Evolutionary conservation across 1,140 invertebrate species (phyloP).

Genomic region (Steinernema feltiae): DNA sequence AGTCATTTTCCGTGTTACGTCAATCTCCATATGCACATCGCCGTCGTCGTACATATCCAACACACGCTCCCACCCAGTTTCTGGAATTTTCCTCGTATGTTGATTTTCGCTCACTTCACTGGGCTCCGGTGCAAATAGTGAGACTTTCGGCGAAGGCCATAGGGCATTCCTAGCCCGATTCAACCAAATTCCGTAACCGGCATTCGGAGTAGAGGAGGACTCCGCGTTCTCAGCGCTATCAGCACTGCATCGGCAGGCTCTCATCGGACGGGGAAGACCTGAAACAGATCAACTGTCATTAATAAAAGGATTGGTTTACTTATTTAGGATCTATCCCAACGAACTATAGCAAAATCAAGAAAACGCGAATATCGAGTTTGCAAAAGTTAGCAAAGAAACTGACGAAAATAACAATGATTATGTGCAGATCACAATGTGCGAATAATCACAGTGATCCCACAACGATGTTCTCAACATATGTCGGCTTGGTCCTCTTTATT

Average conservation of each 20-base stretch:
- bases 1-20: neutral
- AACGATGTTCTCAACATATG: too few species aligned
- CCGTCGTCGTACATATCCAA: slow-evolving; percentile 3
- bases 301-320: neutral
- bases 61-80: neutral
- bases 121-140: neutral
- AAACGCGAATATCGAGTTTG: neutral
- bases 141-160: neutral
- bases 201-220: neutral
- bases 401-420: too few species aligned
- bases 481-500: too few species aligned
- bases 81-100: neutral
- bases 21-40: neutral
- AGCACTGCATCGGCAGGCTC: neutral
- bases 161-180: neutral
- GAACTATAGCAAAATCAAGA: too few species aligned
- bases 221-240: neutral
- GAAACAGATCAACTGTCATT: neutral
- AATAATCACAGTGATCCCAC: too few species aligned
- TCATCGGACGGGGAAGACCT: neutral
- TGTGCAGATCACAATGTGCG: too few species aligned
- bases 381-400: neutral
- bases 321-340: too few species aligned
- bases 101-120: neutral
- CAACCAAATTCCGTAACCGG: neutral